Evolutionary conservation across 2,797 vertebrate species (phyloP).

Genomic region (Chaetophractus vellerosus): DNA sequence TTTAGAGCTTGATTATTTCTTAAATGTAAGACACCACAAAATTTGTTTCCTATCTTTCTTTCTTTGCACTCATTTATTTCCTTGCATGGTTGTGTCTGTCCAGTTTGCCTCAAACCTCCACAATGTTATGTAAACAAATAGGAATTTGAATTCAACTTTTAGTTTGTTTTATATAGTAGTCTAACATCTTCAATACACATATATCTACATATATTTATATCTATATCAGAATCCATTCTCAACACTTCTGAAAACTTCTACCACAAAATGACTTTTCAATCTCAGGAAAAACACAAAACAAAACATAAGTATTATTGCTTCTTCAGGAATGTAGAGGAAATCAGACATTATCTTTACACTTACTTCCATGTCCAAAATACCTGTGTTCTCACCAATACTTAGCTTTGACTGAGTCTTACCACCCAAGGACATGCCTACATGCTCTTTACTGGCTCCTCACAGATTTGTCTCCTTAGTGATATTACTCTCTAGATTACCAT

Average conservation of each 20-base stretch:
- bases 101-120: neutral
- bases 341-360: neutral
- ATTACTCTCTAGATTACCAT: neutral
- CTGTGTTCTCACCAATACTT: neutral
- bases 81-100: neutral
- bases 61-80: neutral
- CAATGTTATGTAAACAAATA: neutral
- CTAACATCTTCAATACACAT: no score
- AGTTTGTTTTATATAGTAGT: neutral
- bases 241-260: neutral
- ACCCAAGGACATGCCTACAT: neutral
- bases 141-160: neutral
- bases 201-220: no score
- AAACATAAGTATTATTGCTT: neutral
- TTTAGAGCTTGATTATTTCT: neutral
- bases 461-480: neutral
- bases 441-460: neutral
- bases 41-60: neutral
- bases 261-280: neutral
- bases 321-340: neutral
- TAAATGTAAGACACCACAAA: neutral
- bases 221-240: neutral
- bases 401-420: neutral
- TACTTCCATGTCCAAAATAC: neutral
- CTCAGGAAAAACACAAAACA: neutral